Evolutionary conservation across 2,797 vertebrate species (phyloP), one percentile per base, ranked within the genome.

Genomic region (Peromyscus nudipes): DNA sequence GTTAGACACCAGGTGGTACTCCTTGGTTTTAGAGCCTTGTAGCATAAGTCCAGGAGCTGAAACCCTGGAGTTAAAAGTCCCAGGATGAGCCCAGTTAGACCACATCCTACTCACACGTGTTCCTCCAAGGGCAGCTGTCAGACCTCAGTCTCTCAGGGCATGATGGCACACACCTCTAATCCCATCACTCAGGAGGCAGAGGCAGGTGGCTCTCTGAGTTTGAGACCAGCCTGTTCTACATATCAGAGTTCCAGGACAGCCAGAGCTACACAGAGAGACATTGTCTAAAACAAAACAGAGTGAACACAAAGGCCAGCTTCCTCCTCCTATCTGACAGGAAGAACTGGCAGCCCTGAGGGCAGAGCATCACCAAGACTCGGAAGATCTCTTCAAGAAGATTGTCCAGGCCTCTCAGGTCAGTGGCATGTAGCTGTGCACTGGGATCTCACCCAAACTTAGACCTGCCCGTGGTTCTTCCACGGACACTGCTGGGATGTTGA

Each of bases 381-480:
- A 99, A 0, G 96, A 91, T 52, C 98, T 97, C 65, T 96, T 98
- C 55, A 97, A 96, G 92, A 99, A 98, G 97, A 98, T 99, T 12
- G 94, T 97, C 37, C 97, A 96, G 89, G 92, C 97, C 55, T 98
- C 98, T 55, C 97, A 49, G 98, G 98, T 99, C 73, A 1, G 97
- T 19, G 76, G 80, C 8, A 4, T 65, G 6, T 0, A 12, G 64
- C 34, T 60, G 34, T 23, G 6, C 2, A 0, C 13, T 43, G 23
- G 13, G 16, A 69, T 31, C 73, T 75, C 46, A 64, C 17, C 76
- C 64, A 27, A 0, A 79, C 64, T 69, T 4, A 2, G 34, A 1
- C 60, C 71, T 55, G 23, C 23, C 37, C 62, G n/a, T 4, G 62
- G 65, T 3, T 90, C 73, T 85, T 62, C 21, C 16, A 0, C 1